A percentile compares a stretch with the other conserved stretches of the same genome.
Evolutionary conservation across 2,113 vertebrate species (phyloP).

Genomic region (Pomatorhinus ruficollis): DNA sequence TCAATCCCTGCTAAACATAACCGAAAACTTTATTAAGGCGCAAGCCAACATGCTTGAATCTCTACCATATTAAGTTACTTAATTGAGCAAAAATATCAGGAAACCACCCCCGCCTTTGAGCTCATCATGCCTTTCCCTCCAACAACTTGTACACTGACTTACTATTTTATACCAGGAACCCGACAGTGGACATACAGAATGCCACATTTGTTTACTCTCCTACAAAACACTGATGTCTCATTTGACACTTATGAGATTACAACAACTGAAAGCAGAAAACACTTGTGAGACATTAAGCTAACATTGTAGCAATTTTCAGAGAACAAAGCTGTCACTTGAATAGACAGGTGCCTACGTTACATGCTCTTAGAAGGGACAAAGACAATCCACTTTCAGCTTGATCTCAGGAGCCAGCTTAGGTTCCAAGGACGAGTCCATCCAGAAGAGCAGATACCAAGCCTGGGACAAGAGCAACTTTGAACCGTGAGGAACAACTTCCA

Average conservation of each 20-base stretch:
- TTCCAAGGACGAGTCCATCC: not conserved
- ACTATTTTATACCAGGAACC: not conserved
- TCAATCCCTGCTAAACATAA: not conserved
- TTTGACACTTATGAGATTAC: not conserved
- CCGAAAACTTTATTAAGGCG: not conserved
- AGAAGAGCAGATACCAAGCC: not conserved
- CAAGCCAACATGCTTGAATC: not conserved
- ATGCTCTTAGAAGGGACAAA: not conserved
- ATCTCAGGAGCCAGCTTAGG: not conserved
- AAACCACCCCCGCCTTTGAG: not conserved
- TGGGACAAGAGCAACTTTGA: not conserved
- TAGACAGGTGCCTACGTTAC: not conserved
- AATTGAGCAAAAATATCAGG: not conserved
- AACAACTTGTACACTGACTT: not conserved
- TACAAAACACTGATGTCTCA: not conserved
- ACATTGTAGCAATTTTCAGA: not conserved
- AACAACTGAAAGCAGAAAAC: not conserved
- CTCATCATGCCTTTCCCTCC: not conserved
- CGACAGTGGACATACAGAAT: not conserved
- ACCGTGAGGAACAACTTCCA: not conserved
- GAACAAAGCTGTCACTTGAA: not conserved
- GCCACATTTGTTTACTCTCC: not conserved
- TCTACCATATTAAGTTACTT: conserved; percentile 19
- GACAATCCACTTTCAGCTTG: not conserved
- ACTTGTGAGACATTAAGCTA: not conserved